phyloP scores from a whole-genome alignment of 2,113 vertebrate species.

The Peucedramus taeniatus region DNA sequence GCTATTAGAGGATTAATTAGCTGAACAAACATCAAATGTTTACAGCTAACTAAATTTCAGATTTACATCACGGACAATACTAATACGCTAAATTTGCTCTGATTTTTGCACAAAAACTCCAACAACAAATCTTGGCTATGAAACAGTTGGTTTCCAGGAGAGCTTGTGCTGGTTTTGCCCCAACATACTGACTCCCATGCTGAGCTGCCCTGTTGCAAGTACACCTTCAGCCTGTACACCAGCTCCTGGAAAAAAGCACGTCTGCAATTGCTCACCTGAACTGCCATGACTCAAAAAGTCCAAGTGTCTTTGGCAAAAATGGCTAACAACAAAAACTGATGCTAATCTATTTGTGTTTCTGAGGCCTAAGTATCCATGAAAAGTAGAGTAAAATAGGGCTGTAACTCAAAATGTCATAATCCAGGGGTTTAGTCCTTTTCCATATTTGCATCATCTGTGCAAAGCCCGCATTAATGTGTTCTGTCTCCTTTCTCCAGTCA shows the following conservation, averaged over 20 bases:
- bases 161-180: neutral
- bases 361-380: neutral
- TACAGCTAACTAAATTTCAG: neutral
- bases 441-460: neutral
- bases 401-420: neutral
- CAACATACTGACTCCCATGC: neutral
- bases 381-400: neutral
- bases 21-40: conserved; percentile 6
- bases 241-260: neutral
- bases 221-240: neutral
- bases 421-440: neutral
- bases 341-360: neutral
- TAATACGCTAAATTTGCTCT: neutral
- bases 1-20: conserved; percentile 26
- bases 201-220: neutral
- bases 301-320: neutral
- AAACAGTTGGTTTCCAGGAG: neutral
- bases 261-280: neutral
- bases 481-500: neutral
- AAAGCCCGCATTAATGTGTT: neutral
- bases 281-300: neutral
- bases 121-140: neutral
- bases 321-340: neutral
- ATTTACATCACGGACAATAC: neutral
- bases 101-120: neutral